Evolutionary conservation across 1,140 invertebrate species (phyloP).

Genomic region (Hypsibius dujardini): DNA sequence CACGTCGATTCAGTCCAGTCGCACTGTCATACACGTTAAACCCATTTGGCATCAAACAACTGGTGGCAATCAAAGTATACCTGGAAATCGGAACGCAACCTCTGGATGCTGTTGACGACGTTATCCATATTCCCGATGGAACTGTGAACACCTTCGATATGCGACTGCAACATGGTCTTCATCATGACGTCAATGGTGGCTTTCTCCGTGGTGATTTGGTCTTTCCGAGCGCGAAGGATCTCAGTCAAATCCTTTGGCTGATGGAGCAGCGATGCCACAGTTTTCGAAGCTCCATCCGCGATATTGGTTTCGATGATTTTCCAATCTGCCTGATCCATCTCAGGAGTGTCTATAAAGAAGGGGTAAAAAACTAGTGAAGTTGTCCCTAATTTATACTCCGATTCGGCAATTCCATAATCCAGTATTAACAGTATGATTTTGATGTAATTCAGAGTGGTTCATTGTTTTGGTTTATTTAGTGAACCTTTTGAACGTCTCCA

Average conservation of each 20-base stretch:
- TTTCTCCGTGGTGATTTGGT: constrained; percentile 39
- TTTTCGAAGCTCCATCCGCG: constrained; percentile 12
- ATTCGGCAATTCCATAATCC: too few species aligned
- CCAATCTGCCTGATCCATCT: constrained; percentile 11
- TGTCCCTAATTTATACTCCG: too few species aligned
- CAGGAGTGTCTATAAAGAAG: background rate
- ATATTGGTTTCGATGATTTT: background rate
- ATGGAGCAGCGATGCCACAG: constrained; percentile 1
- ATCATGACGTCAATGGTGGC: constrained; percentile 88
- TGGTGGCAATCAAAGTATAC: background rate
- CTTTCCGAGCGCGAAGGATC: constrained; percentile 15
- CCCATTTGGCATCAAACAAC: too few species aligned
- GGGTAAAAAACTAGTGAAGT: too few species aligned
- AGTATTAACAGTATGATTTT: too few species aligned
- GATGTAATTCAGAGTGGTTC: too few species aligned
- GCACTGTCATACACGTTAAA: too few species aligned
- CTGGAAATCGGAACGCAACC: constrained; percentile 24
- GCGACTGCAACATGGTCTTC: constrained; percentile 94
- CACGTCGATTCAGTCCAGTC: too few species aligned
- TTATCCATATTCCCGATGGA: constrained; percentile 74
- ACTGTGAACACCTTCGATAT: constrained; percentile 81
- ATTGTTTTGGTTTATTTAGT: too few species aligned
- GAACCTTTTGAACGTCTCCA: too few species aligned
- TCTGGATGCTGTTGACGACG: constrained; percentile 32
- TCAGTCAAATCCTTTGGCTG: constrained; percentile 11